These are phyloP conservation scores for Steinernema feltiae DNA, from an alignment of 1,140 invertebrate species.

Conservation along the genomic window DNA sequence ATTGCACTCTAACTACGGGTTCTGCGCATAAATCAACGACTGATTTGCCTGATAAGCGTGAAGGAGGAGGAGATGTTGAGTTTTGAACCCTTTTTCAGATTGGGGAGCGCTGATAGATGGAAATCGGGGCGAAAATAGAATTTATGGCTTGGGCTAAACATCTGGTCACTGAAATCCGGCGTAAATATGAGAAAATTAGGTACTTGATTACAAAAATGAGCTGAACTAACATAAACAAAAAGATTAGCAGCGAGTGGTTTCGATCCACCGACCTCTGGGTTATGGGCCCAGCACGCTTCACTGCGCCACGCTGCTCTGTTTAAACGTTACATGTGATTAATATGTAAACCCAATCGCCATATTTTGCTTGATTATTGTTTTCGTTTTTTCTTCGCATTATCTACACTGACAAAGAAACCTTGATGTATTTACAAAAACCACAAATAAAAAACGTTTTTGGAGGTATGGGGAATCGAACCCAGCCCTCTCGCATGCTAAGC, in stretches of 20 bases:
- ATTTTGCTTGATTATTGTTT: no score
- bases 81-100: no score
- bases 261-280: slow-evolving; percentile 91
- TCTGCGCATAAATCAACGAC: background rate
- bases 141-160: no score
- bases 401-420: no score
- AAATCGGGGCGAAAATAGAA: no score
- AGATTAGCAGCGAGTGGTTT: slow-evolving; percentile 81
- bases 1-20: background rate
- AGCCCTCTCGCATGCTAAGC: background rate
- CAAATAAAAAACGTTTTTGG: background rate
- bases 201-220: background rate
- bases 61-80: background rate
- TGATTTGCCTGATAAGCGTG: no score
- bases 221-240: background rate
- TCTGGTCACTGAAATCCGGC: no score
- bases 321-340: no score
- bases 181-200: background rate
- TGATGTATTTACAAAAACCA: background rate
- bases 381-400: background rate
- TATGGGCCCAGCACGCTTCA: slow-evolving; percentile 94
- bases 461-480: background rate
- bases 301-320: slow-evolving; percentile 82
- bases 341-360: no score
- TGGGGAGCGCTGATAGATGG: no score